Evolutionary conservation across 2,797 vertebrate genomes (phyloP).

Genomic region (Acropternis orthonyx): DNA sequence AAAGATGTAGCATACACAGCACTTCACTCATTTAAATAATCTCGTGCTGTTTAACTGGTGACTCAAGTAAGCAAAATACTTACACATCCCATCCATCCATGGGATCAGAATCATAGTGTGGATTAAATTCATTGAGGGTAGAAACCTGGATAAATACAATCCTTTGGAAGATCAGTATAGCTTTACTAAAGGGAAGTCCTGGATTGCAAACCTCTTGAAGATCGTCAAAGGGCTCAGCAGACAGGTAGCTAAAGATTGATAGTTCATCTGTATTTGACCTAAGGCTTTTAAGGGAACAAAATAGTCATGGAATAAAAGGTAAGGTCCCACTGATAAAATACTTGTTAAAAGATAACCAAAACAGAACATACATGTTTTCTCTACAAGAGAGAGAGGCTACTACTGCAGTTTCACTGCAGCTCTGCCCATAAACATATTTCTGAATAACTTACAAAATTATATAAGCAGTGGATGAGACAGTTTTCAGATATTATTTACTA

Average conservation of each 20-base stretch:
- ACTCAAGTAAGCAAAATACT: background rate
- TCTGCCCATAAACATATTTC: background rate
- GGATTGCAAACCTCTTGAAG: background rate
- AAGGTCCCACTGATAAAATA: rapidly evolving
- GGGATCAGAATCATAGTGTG: background rate
- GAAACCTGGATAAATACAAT: background rate
- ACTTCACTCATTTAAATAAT: background rate
- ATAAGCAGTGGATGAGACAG: background rate
- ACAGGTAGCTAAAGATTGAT: background rate
- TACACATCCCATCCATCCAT: background rate
- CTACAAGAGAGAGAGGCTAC: background rate
- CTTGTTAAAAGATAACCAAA: background rate
- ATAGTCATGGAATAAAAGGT: background rate
- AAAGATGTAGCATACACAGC: background rate
- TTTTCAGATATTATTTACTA: background rate
- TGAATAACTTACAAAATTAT: background rate
- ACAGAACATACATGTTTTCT: background rate
- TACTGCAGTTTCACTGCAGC: background rate
- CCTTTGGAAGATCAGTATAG: background rate
- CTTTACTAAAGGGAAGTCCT: background rate
- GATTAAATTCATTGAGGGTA: background rate
- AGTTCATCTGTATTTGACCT: background rate
- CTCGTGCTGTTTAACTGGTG: background rate
- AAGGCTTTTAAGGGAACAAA: background rate
- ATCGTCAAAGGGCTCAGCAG: background rate